phyloP scores from a whole-genome alignment of 1,140 invertebrate species.

The Ctenoplectra terminalis region DNA sequence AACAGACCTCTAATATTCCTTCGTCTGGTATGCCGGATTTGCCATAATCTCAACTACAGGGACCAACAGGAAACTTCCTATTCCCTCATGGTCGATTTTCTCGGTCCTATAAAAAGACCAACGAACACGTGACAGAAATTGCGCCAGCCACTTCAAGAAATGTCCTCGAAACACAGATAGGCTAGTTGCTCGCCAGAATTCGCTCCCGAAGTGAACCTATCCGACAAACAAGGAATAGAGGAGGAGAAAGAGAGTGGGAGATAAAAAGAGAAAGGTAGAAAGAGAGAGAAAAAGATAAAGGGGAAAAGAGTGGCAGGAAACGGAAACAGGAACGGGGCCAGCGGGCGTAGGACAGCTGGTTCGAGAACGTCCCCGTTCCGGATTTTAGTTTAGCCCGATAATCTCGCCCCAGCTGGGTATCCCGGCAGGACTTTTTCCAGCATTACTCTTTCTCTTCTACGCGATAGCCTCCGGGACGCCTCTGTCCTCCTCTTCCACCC shows the following conservation, averaged over 20 bases:
- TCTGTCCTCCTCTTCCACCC: background rate
- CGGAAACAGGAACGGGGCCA: slow-evolving; percentile 38
- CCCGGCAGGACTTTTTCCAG: slow-evolving; percentile 50
- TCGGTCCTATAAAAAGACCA: background rate
- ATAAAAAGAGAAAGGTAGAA: no score
- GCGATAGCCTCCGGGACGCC: background rate
- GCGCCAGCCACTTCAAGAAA: background rate
- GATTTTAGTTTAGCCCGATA: slow-evolving; percentile 70
- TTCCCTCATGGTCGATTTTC: background rate
- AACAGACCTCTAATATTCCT: background rate
- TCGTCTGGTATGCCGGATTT: background rate
- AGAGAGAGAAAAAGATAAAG: background rate
- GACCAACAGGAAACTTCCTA: background rate
- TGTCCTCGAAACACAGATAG: slow-evolving; percentile 3
- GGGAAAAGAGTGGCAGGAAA: background rate
- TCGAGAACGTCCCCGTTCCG: slow-evolving; percentile 48
- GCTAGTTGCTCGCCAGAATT: background rate
- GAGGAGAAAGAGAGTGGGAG: no score
- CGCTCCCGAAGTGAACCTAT: slow-evolving; percentile 1
- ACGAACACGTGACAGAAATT: background rate
- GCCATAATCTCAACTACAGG: background rate
- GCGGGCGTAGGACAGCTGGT: slow-evolving; percentile 42
- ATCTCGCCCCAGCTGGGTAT: slow-evolving; percentile 54
- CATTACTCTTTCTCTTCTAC: slow-evolving; percentile 41
- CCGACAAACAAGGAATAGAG: slow-evolving; percentile 33